phyloP scores from a whole-genome alignment of 1,140 invertebrate species.

The Lucilia cuprina region DNA sequence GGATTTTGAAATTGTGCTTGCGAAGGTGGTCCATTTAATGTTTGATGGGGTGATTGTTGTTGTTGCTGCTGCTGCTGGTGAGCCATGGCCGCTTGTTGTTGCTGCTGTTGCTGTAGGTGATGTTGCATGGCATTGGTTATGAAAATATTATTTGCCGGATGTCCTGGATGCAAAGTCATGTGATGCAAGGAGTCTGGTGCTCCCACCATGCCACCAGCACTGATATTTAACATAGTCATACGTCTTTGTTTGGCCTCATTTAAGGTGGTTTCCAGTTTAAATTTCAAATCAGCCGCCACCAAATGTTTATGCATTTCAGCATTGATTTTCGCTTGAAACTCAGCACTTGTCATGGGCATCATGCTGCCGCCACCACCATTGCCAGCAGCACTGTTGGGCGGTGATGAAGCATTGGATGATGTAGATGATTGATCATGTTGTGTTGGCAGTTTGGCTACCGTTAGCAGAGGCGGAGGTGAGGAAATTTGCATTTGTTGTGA shows the following conservation, averaged over 20 bases:
- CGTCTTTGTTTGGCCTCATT: constrained; percentile 53
- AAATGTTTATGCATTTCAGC: constrained; percentile 61
- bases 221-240: constrained; percentile 31
- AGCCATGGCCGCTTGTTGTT: constrained; percentile 44
- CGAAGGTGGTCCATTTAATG: neutral
- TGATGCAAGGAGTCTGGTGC: constrained; percentile 47
- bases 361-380: constrained; percentile 8
- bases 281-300: constrained; percentile 57
- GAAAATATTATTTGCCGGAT: constrained; percentile 33
- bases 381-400: constrained; percentile 39
- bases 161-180: constrained; percentile 47
- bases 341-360: constrained; percentile 41
- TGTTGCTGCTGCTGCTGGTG: constrained; percentile 41
- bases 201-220: constrained; percentile 37
- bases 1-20: constrained; percentile 55
- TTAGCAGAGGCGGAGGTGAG: constrained; percentile 53
- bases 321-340: constrained; percentile 60
- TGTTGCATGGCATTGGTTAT: constrained; percentile 52
- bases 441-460: constrained; percentile 47
- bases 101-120: constrained; percentile 55
- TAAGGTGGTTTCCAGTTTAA: constrained; percentile 53
- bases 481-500: constrained; percentile 50
- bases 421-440: constrained; percentile 41
- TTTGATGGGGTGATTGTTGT: constrained; percentile 38
- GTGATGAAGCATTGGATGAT: constrained; percentile 48